A percentile compares a stretch with the other conserved stretches of the same genome.
phyloP scores from a whole-genome alignment of 2,797 vertebrate genomes.

The Myoxocephalus aenaeus region DNA sequence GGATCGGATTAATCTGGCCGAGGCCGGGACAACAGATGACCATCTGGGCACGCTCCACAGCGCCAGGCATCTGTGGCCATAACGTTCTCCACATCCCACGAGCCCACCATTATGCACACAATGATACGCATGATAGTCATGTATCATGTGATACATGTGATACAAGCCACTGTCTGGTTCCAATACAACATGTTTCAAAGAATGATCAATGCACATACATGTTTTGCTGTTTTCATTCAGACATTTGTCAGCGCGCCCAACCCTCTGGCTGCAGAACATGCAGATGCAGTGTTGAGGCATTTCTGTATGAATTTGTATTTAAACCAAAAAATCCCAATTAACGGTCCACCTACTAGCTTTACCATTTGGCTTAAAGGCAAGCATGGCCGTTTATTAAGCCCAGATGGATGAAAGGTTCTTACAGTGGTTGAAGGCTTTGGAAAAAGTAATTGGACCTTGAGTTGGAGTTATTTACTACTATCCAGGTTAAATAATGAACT shows the following conservation, averaged over 20 bases:
- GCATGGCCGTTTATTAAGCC: background rate
- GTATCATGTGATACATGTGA: slow-evolving; percentile 1
- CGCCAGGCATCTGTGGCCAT: slow-evolving; percentile 33
- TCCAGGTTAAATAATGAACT: background rate
- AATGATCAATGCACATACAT: background rate
- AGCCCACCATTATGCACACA: slow-evolving; percentile 10
- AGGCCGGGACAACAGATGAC: slow-evolving; percentile 61
- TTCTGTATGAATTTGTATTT: background rate
- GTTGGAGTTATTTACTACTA: background rate
- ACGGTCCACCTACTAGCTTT: background rate
- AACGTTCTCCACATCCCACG: slow-evolving; percentile 30
- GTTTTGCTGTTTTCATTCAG: slow-evolving; percentile 26
- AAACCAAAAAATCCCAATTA: background rate
- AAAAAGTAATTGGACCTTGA: background rate
- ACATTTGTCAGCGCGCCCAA: background rate
- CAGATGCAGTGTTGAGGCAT: background rate
- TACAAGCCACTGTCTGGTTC: background rate
- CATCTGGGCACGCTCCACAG: slow-evolving; percentile 62
- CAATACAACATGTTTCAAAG: background rate
- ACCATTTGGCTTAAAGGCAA: background rate
- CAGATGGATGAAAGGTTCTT: background rate
- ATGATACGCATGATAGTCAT: slow-evolving; percentile 26
- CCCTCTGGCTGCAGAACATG: background rate
- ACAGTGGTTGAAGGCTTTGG: background rate
- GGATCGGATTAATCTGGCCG: slow-evolving; percentile 63